These are phyloP conservation scores for Aradus depressus DNA, from an alignment of 2,888 invertebrate species.

Conservation along the genomic window DNA sequence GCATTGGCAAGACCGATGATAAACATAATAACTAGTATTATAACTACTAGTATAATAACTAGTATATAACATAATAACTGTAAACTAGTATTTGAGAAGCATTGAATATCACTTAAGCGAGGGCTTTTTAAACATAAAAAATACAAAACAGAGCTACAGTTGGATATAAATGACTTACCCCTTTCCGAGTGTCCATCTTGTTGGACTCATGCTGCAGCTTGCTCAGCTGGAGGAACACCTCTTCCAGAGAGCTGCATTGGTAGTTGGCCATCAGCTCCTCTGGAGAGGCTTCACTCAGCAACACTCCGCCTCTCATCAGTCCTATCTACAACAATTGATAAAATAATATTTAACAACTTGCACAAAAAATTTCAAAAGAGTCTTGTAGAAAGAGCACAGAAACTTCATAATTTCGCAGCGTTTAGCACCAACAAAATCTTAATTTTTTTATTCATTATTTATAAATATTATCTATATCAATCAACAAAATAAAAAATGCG, in stretches of 20 bases:
- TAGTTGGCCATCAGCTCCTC: slow-evolving; percentile 54
- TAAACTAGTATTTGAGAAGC: too few relatives aligned
- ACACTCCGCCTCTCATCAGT: slow-evolving; percentile 70
- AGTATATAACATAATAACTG: too few relatives aligned
- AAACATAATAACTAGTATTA: too few relatives aligned
- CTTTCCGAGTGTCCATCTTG: not conserved
- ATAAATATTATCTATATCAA: not conserved
- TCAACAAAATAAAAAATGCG: not conserved
- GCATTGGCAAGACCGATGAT: too few relatives aligned
- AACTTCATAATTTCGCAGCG: too few relatives aligned
- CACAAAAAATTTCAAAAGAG: not conserved
- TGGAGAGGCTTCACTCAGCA: slow-evolving; percentile 79
- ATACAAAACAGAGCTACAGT: too few relatives aligned
- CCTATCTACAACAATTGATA: slow-evolving; percentile 55
- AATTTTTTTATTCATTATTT: not conserved
- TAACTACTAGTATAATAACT: too few relatives aligned
- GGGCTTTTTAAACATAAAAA: too few relatives aligned
- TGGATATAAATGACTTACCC: not conserved
- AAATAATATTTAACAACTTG: not conserved
- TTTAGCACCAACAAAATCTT: not conserved
- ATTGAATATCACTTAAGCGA: too few relatives aligned
- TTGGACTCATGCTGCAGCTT: slow-evolving; percentile 42
- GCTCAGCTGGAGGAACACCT: slow-evolving; percentile 73
- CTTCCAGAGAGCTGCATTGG: slow-evolving; percentile 65
- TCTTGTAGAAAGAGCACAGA: too few relatives aligned